Base-by-base conservation (phyloP, 2,888 invertebrate species). In the Diaprepes abbreviatus region DNA sequence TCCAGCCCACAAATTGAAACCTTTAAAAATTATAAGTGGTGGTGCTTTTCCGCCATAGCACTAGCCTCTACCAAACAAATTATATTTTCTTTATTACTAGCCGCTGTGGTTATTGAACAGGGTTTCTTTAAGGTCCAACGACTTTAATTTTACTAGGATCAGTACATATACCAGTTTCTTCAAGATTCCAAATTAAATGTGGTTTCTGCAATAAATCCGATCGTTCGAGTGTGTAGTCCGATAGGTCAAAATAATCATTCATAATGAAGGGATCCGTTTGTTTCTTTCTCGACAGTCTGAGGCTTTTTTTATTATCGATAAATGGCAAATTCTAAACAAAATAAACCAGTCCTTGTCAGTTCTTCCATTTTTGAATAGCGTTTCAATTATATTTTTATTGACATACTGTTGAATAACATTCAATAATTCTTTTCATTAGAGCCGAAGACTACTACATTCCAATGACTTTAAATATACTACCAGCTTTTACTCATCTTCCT, bases 121-220 rank as follows among this genome's bases (percentile, higher is more conserved):
- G 64, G 35, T 40, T 21, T 40, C 55, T 55, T 17, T 64, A 55
- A 43, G 38, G 24, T 14, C 54, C 40, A 2, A 40, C 64, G 17
- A 63, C 64, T 64, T 64, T 64, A 2, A 35, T 60, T 31, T 31
- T 60, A 50, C 48, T 48, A 7, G 60, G 48, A 40, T 60, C 60
- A 2, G 45, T 60, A 48, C 48, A 33, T n/a, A 48, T 50, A 48
- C 33, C 33, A 19, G 60, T 60, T 16, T 36, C 36, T 38, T 63
- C 43, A n/a, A 55, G 48, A 40, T 64, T 64, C 55, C 64, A 64
- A 14, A 64, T 31, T n/a, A n/a, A n/a, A 40, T 50, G 19, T 36
- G 52, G 63, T 54, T 35, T 63, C n/a, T 63, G 36, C 9, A 36
- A 9, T n/a, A 45, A 40, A 59, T 21, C 24, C 19, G 24, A 31